Conservation (phyloP, 2,113 vertebrate species). For the Istiophorus platypterus region DNA sequence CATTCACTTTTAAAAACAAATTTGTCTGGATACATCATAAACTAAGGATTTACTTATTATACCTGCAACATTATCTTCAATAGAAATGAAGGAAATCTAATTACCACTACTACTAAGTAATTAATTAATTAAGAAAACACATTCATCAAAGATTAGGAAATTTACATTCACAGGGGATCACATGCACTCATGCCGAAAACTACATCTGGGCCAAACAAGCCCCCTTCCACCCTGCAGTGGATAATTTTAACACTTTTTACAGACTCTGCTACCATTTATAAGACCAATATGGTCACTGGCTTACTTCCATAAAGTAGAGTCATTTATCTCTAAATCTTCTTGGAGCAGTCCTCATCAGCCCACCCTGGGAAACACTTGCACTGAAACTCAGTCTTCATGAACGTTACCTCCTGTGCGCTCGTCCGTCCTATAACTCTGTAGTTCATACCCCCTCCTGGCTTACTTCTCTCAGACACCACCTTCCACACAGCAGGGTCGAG, state of each 20-base stretch:
- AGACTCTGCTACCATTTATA: neutral
- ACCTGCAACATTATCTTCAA: neutral
- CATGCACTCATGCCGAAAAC: neutral
- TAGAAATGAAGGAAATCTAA: neutral
- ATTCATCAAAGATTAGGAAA: neutral
- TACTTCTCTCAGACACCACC: conserved; percentile 58
- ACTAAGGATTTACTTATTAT: neutral
- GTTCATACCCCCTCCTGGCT: conserved; percentile 27
- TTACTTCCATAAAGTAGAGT: neutral
- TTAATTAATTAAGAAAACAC: neutral
- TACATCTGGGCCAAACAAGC: neutral
- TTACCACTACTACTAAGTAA: too few relatives aligned
- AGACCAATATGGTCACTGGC: neutral
- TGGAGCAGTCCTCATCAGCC: conserved; percentile 77
- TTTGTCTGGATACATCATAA: neutral
- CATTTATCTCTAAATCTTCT: neutral
- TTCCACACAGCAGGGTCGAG: conserved; percentile 78
- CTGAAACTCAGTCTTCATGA: conserved; percentile 69
- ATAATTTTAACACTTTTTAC: neutral
- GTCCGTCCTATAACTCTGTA: conserved; percentile 65
- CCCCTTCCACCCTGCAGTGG: neutral
- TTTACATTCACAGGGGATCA: conserved; percentile 1
- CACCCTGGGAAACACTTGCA: conserved; percentile 84
- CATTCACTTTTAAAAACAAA: neutral
- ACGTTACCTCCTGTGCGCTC: neutral